Conservation (phyloP, 2,888 invertebrate species). For the Amiota mariae region DNA sequence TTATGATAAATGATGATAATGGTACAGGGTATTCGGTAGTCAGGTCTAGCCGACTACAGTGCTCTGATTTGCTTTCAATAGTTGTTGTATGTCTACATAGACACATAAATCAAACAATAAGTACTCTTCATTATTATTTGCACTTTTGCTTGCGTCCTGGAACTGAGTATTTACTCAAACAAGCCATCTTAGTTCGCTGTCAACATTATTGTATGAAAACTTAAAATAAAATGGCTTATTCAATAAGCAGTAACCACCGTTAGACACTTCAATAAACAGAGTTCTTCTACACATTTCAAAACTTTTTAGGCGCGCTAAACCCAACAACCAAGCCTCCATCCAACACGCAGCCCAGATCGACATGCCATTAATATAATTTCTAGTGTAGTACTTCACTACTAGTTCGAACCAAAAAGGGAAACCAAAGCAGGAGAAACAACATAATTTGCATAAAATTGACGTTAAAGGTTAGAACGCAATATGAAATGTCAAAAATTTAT, state of each 20-base stretch:
- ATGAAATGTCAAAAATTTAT: conserved; percentile 70
- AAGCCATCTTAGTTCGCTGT: conserved; percentile 18
- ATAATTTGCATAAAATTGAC: conserved; percentile 74
- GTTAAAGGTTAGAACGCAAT: conserved; percentile 72
- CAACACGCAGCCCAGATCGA: conserved; percentile 33
- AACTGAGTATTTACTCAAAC: conserved; percentile 61
- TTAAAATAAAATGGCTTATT: conserved; percentile 72
- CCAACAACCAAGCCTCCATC: conserved; percentile 15
- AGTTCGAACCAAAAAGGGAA: conserved; percentile 45
- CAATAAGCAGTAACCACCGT: conserved; percentile 68
- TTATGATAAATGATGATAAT: no score
- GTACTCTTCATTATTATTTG: conserved; percentile 73
- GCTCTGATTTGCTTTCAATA: neutral
- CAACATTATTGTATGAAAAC: conserved; percentile 39
- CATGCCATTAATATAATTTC: conserved; percentile 23
- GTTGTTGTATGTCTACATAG: conserved; percentile 66
- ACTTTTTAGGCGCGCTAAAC: conserved; percentile 26
- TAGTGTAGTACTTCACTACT: no score
- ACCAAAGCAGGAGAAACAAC: conserved; percentile 58
- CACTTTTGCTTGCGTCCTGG: conserved; percentile 62
- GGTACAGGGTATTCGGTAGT: no score
- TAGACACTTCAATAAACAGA: conserved; percentile 64
- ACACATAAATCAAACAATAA: conserved; percentile 74
- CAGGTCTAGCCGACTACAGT: neutral
- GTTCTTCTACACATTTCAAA: conserved; percentile 26